Percentiles rank a stretch among this genome's conserved stretches.
Conservation (phyloP, 1,140 invertebrate genomes). For the Megalonaias nervosa region DNA sequence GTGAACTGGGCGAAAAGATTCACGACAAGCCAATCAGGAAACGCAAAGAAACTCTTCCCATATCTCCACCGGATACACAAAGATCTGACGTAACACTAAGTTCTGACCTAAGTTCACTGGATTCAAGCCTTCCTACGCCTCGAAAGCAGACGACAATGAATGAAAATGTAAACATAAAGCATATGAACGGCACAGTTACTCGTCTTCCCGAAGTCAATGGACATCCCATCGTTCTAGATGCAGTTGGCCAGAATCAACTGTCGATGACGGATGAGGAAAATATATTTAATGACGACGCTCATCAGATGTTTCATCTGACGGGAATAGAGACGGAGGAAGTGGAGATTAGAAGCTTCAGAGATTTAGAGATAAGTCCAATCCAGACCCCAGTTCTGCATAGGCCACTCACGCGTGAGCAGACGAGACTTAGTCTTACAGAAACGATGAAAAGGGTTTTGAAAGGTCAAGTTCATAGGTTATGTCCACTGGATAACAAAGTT, state of each 20-base stretch:
- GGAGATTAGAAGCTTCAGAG: conserved; percentile 41
- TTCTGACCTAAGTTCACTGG: too few relatives aligned
- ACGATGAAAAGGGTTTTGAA: conserved; percentile 47
- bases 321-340: conserved; percentile 21
- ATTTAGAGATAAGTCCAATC: conserved; percentile 51
- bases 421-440: conserved; percentile 41
- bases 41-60: too few relatives aligned
- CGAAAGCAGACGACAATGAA: neutral
- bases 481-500: conserved; percentile 46
- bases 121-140: neutral
- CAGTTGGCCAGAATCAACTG: too few relatives aligned
- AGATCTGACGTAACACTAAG: too few relatives aligned
- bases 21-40: too few relatives aligned
- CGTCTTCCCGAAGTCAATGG: too few relatives aligned
- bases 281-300: conserved; percentile 5
- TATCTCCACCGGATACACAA: too few relatives aligned
- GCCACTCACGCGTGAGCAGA: conserved; percentile 58
- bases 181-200: neutral
- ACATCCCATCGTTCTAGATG: too few relatives aligned
- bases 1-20: too few relatives aligned
- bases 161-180: neutral
- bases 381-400: conserved; percentile 54
- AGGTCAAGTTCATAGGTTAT: conserved; percentile 56
- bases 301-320: conserved; percentile 21
- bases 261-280: too few relatives aligned